A percentile compares a stretch with the other conserved stretches of the same genome.
phyloP scores from a whole-genome alignment of 2,797 vertebrate species.

The Ispidina picta region DNA sequence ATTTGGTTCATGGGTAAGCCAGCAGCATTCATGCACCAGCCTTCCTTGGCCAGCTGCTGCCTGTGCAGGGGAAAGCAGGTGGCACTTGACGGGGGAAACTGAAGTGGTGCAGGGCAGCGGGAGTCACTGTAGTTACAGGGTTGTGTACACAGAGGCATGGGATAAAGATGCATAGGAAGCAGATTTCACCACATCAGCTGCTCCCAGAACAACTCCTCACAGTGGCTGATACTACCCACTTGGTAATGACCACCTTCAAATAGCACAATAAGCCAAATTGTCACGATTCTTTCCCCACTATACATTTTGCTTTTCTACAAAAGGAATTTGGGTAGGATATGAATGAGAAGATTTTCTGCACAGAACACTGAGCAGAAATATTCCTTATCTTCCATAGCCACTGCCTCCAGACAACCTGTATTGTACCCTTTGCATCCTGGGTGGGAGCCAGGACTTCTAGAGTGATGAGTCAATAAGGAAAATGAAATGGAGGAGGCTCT shows the following conservation, averaged over 20 bases:
- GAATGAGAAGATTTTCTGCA: neutral
- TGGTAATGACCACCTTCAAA: conserved; percentile 24
- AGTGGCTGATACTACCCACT: neutral
- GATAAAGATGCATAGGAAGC: neutral
- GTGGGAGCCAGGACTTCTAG: conserved; percentile 18
- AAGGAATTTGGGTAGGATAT: neutral
- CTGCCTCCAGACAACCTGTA: conserved; percentile 34
- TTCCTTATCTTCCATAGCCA: conserved; percentile 10
- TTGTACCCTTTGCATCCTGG: conserved; percentile 21
- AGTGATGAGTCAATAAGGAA: conserved; percentile 58
- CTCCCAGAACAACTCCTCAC: neutral
- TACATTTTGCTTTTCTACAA: neutral
- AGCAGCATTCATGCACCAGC: neutral
- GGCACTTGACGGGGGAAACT: neutral
- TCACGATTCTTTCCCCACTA: neutral
- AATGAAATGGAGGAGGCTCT: conserved; percentile 53
- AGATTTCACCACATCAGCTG: neutral
- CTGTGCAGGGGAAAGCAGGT: neutral
- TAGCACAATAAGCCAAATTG: neutral
- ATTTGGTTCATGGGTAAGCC: neutral
- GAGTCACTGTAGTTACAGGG: neutral
- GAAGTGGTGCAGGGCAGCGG: neutral
- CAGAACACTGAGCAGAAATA: neutral
- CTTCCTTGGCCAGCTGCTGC: neutral
- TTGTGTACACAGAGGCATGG: neutral